Evolutionary conservation across 2,888 invertebrate species (phyloP), one percentile per base, ranked within the genome.

Genomic region (Zygothrica quintamaculata): DNA sequence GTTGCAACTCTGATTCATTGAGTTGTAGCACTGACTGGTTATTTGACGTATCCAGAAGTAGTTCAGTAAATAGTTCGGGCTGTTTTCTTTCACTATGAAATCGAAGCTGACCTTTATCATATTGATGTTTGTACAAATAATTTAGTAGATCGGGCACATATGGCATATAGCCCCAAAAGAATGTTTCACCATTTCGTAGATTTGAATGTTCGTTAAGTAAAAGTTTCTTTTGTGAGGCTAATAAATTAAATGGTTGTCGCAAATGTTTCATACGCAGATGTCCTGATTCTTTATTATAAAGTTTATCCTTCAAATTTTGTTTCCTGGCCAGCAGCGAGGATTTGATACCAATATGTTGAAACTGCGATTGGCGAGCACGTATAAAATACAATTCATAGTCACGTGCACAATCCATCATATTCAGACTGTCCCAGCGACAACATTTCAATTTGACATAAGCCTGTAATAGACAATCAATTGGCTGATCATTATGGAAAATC

Each of bases 131-230:
- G 0, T 47, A 9, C 8, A 75, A 15, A n/a, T 53, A 53, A 9
- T 16, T 8, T 1, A 61, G 1, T 1, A 84, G 9, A 1, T 53
- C 37, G 0, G 64, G 59, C 6, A 42, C 18, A 5, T 77, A 40
- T 0, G 78, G 77, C 78, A 78, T 51, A 7, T 84, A 84, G 12
- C 74, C 58, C 77, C 77, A 84, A 13, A 84, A 26, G n/a, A 61
- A 77, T 2, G 74, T 62, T 15, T 78, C 84, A 5, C 58, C 77
- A 0, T 15, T 3, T 1, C 12, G 1, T 1, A 62, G 34, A 4
- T 58, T 0, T 0, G 25, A 11, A 6, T 22, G 18, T 0, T 61
- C 48, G 0, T 1, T 6, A 4, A 61, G 0, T 0, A 44, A 4
- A 3, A n/a, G 29, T 2, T 0, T 42, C 16, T 47, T 44, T 34